phyloP scores from a whole-genome alignment of 2,888 invertebrate species.

The Daptonema setosum region DNA sequence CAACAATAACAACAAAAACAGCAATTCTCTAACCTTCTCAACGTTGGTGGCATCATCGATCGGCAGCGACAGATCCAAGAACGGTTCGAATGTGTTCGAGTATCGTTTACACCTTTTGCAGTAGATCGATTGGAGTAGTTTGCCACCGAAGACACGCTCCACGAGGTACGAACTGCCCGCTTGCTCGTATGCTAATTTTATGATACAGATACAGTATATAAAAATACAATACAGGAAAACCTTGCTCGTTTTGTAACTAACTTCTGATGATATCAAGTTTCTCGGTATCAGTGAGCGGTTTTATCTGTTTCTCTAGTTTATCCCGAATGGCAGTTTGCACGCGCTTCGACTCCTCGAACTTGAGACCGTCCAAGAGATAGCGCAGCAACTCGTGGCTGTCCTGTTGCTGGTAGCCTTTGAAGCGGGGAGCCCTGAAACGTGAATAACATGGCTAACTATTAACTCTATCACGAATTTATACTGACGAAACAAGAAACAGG shows the following conservation, averaged over 20 bases:
- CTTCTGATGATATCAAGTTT: not conserved
- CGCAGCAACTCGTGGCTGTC: conserved; percentile 83
- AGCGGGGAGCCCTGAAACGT: conserved; percentile 45
- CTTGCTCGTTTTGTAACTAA: not conserved
- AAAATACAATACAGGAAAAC: no score
- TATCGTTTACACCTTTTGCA: conserved; percentile 59
- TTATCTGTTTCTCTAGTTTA: conserved; percentile 1
- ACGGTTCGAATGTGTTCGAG: conserved; percentile 65
- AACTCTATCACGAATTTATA: no score
- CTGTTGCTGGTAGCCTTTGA: conserved; percentile 80
- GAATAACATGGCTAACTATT: no score
- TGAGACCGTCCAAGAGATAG: conserved; percentile 65
- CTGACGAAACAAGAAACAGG: no score
- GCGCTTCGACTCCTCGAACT: conserved; percentile 43
- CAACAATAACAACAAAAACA: no score
- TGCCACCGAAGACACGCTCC: conserved; percentile 79
- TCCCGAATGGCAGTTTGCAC: conserved; percentile 10
- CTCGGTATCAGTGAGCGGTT: not conserved
- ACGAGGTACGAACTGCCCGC: conserved; percentile 34
- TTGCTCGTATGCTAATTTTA: conserved; percentile 23
- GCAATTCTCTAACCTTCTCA: no score
- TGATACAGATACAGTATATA: not conserved
- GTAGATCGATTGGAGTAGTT: conserved; percentile 58
- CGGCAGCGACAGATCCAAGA: conserved; percentile 79
- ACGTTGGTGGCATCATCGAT: conserved; percentile 40